These are phyloP conservation scores for Rostratula benghalensis DNA, from an alignment of 2,113 vertebrate genomes.

Conservation along the genomic window DNA sequence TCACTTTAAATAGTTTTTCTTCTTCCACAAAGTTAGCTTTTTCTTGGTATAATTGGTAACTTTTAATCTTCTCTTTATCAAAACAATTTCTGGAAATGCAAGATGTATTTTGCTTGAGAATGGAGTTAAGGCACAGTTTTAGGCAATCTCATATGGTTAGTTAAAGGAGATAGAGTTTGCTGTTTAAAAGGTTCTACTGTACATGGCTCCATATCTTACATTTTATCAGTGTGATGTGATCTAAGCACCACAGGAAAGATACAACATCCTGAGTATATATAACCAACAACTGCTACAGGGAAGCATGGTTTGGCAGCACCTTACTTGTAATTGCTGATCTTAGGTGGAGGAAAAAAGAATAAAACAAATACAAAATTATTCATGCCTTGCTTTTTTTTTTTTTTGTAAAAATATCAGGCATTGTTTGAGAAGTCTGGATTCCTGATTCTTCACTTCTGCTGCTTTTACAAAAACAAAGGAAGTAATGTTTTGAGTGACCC, in stretches of 20 bases:
- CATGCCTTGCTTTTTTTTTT: not conserved
- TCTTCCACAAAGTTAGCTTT: not conserved
- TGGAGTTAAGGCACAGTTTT: not conserved
- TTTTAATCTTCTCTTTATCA: not conserved
- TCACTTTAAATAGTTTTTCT: not conserved
- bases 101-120: not conserved
- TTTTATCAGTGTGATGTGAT: not conserved
- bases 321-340: not conserved
- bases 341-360: not conserved
- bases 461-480: not conserved
- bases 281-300: not conserved
- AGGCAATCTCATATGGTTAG: not conserved
- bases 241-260: not conserved
- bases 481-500: not conserved
- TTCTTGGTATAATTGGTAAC: not conserved
- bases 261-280: not conserved
- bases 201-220: not conserved
- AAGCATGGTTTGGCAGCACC: not conserved
- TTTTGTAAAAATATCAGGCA: not conserved
- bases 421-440: not conserved
- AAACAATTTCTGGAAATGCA: not conserved
- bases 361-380: not conserved
- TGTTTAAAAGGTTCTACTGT: not conserved
- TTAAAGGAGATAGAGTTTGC: not conserved
- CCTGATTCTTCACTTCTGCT: not conserved